Base-by-base conservation (phyloP, 1,140 invertebrate genomes). In the Ridgeia piscesae region DNA sequence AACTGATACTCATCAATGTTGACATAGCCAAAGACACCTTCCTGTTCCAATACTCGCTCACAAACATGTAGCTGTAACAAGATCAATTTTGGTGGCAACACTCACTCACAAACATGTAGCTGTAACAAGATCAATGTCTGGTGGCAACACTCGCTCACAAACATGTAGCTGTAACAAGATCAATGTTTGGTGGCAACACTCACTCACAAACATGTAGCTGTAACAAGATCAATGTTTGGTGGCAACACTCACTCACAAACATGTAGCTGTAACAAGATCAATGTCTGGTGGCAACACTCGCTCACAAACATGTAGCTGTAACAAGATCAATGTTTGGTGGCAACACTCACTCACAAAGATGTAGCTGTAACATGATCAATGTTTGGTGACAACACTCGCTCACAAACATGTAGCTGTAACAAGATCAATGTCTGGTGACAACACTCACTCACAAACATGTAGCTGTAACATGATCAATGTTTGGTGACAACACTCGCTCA, bases 1-100 rank as follows among this genome's bases (percentile, higher is more conserved):
- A 98, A 98, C 42, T 97, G 97, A 94, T 98, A 97, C 91, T 98
- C 97, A 95, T 98, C 97, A 33, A 99, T 95, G 93, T 96, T 97
- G 0, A 99, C 97, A 93, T 96, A 94, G 14, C 96, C 97, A 95
- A 96, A 97, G 0, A 97, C 95, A n/a, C 98, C 99, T 96, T 98
- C 97, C 95, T 97, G 97, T 96, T 99, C 99, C 35, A 99, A 96
- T 91, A 99, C 96, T 33, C 97, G 96, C 93, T 98, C 97, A 95
- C 98, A 97, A 11, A 96, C 94, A 94, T 96, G 95, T 6, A 96
- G 92, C 95, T 96, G 94, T 21, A 94, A 93, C 33, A 90, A 34
- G 89, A 90, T 90, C 35, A 90, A 42, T 21, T 90, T 33, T 27
- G 34, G 58, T 77, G 17, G 27, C 58, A 77, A 77, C 58, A 77